phyloP scores from a whole-genome alignment of 2,888 invertebrate species.

The Leptinotarsa rubiginosa region DNA sequence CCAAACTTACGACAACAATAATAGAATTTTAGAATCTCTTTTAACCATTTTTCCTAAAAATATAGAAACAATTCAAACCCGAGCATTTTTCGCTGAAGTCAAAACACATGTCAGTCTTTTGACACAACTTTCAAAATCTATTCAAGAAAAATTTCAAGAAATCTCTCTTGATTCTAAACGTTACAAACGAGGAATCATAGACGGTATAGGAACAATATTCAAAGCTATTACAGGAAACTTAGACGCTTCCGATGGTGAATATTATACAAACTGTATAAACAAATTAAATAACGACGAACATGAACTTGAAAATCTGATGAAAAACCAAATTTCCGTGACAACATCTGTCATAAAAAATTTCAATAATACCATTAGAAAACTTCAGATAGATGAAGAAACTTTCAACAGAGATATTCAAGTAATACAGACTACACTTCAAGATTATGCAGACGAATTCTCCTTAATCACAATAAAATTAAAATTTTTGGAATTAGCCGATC shows the following conservation, averaged over 20 bases:
- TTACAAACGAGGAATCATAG: neutral
- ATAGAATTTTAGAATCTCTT: neutral
- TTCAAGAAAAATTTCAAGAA: neutral
- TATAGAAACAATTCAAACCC: neutral
- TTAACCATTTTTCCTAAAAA: neutral
- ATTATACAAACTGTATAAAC: neutral
- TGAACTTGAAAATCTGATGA: neutral
- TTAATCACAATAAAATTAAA: no score
- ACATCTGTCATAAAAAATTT: neutral
- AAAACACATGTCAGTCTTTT: no score
- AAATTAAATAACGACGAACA: neutral
- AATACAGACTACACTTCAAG: neutral
- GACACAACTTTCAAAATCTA: neutral
- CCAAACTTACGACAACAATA: neutral
- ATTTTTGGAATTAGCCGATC: no score
- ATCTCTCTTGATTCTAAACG: neutral
- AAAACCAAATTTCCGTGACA: neutral
- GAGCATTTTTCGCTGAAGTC: no score
- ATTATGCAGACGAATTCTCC: neutral
- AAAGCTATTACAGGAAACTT: neutral
- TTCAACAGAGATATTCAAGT: neutral
- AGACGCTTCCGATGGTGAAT: neutral
- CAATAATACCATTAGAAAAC: neutral
- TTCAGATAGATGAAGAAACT: neutral
- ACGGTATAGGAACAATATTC: neutral